Evolutionary conservation across 2,113 vertebrate genomes (phyloP).

Genomic region (Percina caprodes): DNA sequence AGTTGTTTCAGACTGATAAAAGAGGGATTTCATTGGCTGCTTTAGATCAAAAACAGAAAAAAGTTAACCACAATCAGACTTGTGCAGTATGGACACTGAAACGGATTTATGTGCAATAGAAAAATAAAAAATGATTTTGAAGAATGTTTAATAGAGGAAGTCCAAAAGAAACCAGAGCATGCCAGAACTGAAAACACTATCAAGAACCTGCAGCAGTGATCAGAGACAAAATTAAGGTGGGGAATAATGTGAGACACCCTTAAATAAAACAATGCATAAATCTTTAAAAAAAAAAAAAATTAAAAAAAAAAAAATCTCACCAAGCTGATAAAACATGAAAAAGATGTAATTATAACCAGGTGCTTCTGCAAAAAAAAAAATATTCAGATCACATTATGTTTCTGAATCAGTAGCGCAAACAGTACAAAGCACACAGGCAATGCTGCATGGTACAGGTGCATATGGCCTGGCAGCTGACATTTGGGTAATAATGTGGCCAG

Average conservation of each 20-base stretch:
- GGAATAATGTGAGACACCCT: not conserved
- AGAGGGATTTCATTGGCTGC: slow-evolving; percentile 31
- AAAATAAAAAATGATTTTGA: slow-evolving; percentile 10
- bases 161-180: not conserved
- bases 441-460: slow-evolving; percentile 47
- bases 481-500: slow-evolving; percentile 40
- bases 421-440: slow-evolving; percentile 23
- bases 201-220: not conserved
- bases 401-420: slow-evolving; percentile 22
- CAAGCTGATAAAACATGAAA: not conserved
- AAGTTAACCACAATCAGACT: slow-evolving; percentile 18
- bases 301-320: too few species aligned
- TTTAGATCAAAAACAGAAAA: slow-evolving; percentile 10
- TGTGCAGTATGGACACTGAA: not conserved
- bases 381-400: slow-evolving; percentile 39
- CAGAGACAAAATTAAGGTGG: not conserved
- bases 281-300: too few species aligned
- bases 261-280: not conserved
- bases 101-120: not conserved
- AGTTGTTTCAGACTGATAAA: slow-evolving; percentile 13
- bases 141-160: slow-evolving; percentile 2
- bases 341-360: not conserved
- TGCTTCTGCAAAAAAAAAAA: slow-evolving; percentile 18
- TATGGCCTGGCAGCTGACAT: slow-evolving; percentile 36
- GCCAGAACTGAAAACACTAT: not conserved